Base-by-base conservation (phyloP, 1,140 invertebrate species). In the Saccostrea glomerata region DNA sequence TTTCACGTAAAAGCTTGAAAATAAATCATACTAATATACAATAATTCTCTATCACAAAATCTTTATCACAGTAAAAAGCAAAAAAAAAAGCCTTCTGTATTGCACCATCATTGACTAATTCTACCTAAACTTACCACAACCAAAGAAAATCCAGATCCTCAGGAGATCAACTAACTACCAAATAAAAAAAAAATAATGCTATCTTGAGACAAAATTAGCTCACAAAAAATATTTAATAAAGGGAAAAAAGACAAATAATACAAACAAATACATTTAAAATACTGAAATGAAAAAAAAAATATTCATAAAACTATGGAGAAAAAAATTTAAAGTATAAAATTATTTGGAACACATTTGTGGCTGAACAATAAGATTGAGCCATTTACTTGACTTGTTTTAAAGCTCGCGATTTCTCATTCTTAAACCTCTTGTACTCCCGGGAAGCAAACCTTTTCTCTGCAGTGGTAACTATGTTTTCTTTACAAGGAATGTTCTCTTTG, bases 361-460 rank as follows among this genome's bases (percentile, higher is more conserved):
- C 30, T 36, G 15, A 25, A 30, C 12, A 40, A 0, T 36, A 25
- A 13, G 20, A 77, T 77, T 12, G 4, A 12, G 11, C 30, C 25
- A 15, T 30, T 77, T 77, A 77, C 9, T 77, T 77, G 0, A 77
- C 25, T 77, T 23, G 25, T 77, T 77, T 77, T 11, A 77, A 15
- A 30, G 15, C 23, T 30, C 70, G 70, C 36, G 70, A 77, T 84
- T 84, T 84, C 47, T 84, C 82, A 56, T n/a, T 56, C 11, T 84
- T 84, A 36, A 84, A 84, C 55, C 82, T 84, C 54, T 84, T 84
- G 54, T 84, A 84, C 82, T 84, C 82, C 17, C 82, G 5, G 15
- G 40, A 54, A 54, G 82, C 82, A 55, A 84, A 84, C 47, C 54
- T 84, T 84, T 84, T 84, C 17, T 84, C 82, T n/a, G 82, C 82